Evolutionary conservation across 2,113 vertebrate species (phyloP), one percentile per base, ranked within the genome.

Genomic region (Eudyptes chrysolophus): DNA sequence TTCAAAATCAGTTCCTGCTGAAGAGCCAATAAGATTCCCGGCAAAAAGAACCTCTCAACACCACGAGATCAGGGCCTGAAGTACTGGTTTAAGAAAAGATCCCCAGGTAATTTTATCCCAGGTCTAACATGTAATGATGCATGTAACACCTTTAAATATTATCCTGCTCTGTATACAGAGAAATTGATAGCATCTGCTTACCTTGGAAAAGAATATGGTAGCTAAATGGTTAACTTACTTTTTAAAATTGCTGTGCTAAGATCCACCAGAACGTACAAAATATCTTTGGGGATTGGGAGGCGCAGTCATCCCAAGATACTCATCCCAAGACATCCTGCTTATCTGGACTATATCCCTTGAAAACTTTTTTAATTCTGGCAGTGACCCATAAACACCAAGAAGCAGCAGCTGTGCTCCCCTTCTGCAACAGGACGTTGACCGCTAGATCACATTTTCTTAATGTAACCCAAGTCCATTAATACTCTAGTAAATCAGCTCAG

Each of bases 321-420:
- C 49, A 74, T 75, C 44, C 66, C 74, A 91, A 96, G 77, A 87
- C 81, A 82, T 94, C 65, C 77, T 94, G 70, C 93, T 96, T 92
- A 92, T 94, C 89, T 95, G 95, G 89, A 93, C 62, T 83, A 85
- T n/a, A 83, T 80, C 89, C 70, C 89, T 80, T 95, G 46, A 95
- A 96, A 96, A 84, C 30, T 52, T 94, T 42, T 89, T 92, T 44
- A 54, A 60, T 89, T 93, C 87, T 96, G 94, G 89, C 86, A 97
- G 55, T 54, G n/a, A 34, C 78, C 89, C 91, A 95, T 44, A 36
- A 95, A 89, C 32, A 94, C 38, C 84, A 92, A 93, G 69, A 60
- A 70, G 51, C 66, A 94, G 87, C 91, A 96, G 97, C 96, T 97
- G 96, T 74, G 66, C n/a, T 96, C 84, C 62, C 30, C 81, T 78